Conservation (phyloP, 1,140 invertebrate genomes). For the Holotrichia oblita region DNA sequence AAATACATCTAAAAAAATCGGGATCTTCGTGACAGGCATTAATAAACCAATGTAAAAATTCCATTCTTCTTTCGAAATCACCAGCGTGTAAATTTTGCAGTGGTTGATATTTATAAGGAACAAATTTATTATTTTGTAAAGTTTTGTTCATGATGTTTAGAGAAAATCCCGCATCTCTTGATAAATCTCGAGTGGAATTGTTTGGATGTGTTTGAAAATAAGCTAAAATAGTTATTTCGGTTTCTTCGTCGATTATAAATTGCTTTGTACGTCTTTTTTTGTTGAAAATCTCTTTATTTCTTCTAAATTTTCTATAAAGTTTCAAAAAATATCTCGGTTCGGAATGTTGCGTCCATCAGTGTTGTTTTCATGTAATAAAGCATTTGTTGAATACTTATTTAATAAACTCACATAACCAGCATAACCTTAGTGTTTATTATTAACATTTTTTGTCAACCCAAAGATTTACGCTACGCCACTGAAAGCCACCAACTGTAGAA, state of each 20-base stretch:
- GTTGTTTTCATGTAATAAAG: no score
- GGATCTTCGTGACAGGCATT: not conserved
- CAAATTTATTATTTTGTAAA: not conserved
- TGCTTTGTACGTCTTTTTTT: no score
- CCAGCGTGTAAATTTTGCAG: not conserved
- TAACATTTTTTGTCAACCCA: no score
- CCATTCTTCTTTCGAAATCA: not conserved
- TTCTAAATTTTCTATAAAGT: no score
- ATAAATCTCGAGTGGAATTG: conserved; percentile 6
- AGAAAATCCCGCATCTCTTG: not conserved
- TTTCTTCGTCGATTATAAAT: not conserved
- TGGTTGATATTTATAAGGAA: not conserved
- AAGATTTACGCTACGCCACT: no score
- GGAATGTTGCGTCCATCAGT: not conserved
- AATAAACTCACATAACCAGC: no score
- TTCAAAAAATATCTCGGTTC: no score
- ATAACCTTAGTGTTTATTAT: no score
- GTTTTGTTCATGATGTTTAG: not conserved
- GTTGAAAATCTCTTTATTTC: no score
- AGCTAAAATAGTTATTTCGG: not conserved
- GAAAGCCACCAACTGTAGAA: no score
- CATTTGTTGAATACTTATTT: no score
- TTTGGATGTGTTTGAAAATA: conserved; percentile 9
- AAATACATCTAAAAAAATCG: not conserved
- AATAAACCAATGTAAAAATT: no score